phyloP scores from a whole-genome alignment of 2,113 vertebrate genomes.

The Rhinogobius similis region DNA sequence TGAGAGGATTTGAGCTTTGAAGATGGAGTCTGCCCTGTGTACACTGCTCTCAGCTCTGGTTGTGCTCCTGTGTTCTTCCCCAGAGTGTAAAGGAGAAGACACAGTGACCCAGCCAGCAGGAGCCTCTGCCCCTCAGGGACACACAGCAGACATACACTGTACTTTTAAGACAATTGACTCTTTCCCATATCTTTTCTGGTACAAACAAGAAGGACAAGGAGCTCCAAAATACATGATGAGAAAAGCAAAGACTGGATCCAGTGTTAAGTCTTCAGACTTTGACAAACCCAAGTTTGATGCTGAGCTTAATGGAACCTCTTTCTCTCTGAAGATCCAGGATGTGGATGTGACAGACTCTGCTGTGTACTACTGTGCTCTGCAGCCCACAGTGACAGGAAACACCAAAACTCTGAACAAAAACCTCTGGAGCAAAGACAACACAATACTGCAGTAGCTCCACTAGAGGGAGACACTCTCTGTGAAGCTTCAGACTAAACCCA shows the following conservation, averaged over 20 bases:
- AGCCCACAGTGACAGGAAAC: conserved; percentile 33
- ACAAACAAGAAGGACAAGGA: neutral
- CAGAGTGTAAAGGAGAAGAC: too few species aligned
- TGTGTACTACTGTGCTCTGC: conserved; percentile 36
- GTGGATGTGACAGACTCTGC: conserved; percentile 5
- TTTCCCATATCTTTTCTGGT: too few species aligned
- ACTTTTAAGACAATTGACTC: neutral
- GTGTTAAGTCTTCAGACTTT: neutral
- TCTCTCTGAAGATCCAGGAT: neutral
- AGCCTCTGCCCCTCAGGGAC: neutral
- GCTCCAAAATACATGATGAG: neutral
- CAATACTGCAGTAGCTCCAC: conserved; percentile 21
- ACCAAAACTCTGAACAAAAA: conserved; percentile 34
- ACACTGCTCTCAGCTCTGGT: too few species aligned
- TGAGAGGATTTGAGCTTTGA: too few species aligned
- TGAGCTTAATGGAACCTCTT: neutral
- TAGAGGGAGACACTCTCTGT: conserved; percentile 4
- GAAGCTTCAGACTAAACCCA: conserved; percentile 10
- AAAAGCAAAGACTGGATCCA: neutral
- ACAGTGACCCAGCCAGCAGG: too few species aligned
- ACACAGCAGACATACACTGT: neutral
- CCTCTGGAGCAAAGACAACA: conserved; percentile 31
- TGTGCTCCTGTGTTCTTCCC: too few species aligned
- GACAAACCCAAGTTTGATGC: neutral
- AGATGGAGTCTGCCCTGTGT: too few species aligned